Percentiles rank a stretch among this genome's conserved stretches.
phyloP scores from a whole-genome alignment of 2,113 vertebrate genomes.

The Alethe diademata region DNA sequence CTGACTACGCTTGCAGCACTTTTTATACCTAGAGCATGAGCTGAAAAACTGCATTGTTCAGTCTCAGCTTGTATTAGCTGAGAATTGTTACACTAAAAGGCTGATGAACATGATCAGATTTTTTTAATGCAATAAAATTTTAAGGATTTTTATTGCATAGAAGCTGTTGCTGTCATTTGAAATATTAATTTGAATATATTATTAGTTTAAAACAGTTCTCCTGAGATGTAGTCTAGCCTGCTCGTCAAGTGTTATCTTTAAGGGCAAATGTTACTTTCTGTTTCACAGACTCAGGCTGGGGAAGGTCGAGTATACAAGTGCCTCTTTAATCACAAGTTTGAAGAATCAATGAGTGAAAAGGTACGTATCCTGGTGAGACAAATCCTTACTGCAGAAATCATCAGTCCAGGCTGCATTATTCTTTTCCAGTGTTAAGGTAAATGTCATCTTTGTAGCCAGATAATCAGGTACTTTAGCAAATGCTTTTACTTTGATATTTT shows the following conservation, averaged over 20 bases:
- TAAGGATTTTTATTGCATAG: neutral
- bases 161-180: neutral
- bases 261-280: conserved; percentile 9
- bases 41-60: neutral
- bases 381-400: neutral
- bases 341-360: conserved; percentile 95
- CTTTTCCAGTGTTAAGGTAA: neutral
- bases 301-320: conserved; percentile 97
- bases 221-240: neutral
- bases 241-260: neutral
- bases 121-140: neutral
- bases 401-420: neutral
- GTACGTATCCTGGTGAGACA: conserved; percentile 63
- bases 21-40: neutral
- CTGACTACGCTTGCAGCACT: neutral
- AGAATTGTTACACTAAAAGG: neutral
- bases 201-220: neutral
- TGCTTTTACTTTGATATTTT: neutral
- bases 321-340: conserved; percentile 98
- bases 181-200: neutral
- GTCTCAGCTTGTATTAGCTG: neutral
- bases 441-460: neutral
- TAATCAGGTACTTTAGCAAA: neutral
- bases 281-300: conserved; percentile 87
- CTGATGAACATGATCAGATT: neutral